Base-by-base conservation (phyloP, 2,113 vertebrate species). In the Lathamus discolor region DNA sequence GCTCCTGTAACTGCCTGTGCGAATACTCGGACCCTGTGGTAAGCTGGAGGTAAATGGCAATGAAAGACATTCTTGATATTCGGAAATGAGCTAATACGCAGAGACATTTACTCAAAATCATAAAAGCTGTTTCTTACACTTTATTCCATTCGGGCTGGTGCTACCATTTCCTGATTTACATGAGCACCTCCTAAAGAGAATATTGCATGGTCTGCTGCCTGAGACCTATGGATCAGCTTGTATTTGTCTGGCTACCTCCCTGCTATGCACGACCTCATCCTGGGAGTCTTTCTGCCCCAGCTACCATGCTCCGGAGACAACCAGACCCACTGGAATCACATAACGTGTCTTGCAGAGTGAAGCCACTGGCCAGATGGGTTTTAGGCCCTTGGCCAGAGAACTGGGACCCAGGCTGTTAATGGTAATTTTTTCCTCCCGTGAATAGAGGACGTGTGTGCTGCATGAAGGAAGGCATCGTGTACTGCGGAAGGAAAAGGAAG, bases 231-330 rank as follows among this genome's bases (percentile, higher is more conserved):
- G n/a, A 61, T 35, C 46, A 51, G 28, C 16, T 68, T 54, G 25
- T 14, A 7, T 25, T 70, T 13, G 5, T 23, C 63, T 66, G 29
- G 6, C 12, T 73, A 4, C 13, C 25, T 70, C 35, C 5, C 52
- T 29, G 29, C 2, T 2, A 48, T 0, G 1, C 61, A 39, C 0
- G 2, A 35, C 8, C 6, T 39, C 1, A 0, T 43, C 20, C 27
- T 3, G 2, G 13, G 33, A 69, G 24, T 2, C 12, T 55, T 68
- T 63, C 39, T 64, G 43, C 14, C 18, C 23, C 7, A 7, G 33
- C 23, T 12, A 12, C 33, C 12, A 1, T 5, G 41, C 27, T 77
- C n/a, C 2, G 11, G 15, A 9, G 23, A n/a, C 15, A 74, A 25
- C 5, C 1, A 13, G 28, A 73, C 19, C 23, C 20, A 19, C 11